A percentile compares a stretch with the other conserved stretches of the same genome.
These are phyloP conservation scores for Aspidiotus rigidus DNA, from an alignment of 2,888 invertebrate genomes.

Conservation along the genomic window DNA sequence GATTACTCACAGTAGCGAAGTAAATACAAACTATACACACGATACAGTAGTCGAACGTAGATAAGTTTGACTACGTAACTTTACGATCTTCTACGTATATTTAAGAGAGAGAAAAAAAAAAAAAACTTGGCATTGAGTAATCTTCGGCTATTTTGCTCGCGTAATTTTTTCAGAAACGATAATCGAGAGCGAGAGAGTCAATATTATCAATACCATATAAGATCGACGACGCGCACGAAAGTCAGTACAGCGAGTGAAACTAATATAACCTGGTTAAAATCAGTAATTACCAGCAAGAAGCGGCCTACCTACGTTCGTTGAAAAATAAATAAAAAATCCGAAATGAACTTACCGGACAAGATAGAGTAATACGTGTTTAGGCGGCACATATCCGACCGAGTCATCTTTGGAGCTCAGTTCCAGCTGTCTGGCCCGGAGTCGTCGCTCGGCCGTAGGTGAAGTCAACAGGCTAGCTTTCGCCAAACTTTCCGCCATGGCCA, in stretches of 20 bases:
- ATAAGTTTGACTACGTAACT: too few species aligned
- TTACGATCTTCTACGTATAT: too few species aligned
- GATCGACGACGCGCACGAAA: too few species aligned
- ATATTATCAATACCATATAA: too few species aligned
- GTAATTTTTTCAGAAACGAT: too few species aligned
- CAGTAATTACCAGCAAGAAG: neutral
- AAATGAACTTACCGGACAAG: constrained; percentile 51
- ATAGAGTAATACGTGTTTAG: constrained; percentile 53
- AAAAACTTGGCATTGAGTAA: too few species aligned
- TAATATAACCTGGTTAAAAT: neutral
- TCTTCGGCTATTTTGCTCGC: too few species aligned
- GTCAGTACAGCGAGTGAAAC: neutral
- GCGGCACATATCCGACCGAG: constrained; percentile 48
- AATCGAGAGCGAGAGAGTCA: too few species aligned
- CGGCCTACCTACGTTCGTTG: neutral
- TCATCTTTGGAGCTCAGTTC: constrained; percentile 42
- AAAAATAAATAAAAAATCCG: neutral
- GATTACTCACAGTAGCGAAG: too few species aligned
- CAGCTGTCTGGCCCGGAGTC: constrained; percentile 50
- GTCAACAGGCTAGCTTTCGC: constrained; percentile 52
- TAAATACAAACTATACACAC: too few species aligned
- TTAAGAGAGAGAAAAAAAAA: too few species aligned
- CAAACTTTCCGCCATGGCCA: constrained; percentile 51
- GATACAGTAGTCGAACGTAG: too few species aligned
- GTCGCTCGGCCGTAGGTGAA: constrained; percentile 49